Conservation (phyloP, 1,140 invertebrate genomes). For the Reticulitermes speratus region DNA sequence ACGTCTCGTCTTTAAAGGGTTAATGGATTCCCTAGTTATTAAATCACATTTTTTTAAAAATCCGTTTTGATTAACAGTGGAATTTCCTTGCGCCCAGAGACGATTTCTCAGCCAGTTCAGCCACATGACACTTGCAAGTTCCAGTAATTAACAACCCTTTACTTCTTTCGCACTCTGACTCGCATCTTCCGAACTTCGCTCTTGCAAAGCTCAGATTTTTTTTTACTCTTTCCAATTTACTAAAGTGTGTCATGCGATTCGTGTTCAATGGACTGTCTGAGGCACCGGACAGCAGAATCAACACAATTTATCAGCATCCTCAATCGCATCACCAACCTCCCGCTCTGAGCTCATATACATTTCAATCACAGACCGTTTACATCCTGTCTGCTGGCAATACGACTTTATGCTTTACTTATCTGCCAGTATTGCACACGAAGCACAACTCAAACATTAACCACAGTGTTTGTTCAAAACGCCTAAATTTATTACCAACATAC, state of each 20-base stretch:
- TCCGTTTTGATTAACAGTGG: no score
- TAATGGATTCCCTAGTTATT: no score
- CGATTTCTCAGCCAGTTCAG: no score
- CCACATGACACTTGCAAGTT: no score
- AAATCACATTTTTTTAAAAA: no score
- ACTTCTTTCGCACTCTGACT: background rate
- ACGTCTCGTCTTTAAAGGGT: no score
- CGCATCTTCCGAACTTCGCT: background rate
- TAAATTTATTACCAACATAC: no score
- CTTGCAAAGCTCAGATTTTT: background rate
- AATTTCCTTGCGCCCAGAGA: no score
- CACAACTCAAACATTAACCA: no score
- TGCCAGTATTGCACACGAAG: no score
- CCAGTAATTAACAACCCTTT: no score
- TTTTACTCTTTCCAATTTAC: background rate
- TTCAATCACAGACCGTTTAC: background rate
- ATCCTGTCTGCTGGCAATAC: background rate
- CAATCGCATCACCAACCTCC: background rate
- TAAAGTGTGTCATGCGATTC: constrained; percentile 3
- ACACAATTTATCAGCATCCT: background rate
- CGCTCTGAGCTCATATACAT: background rate
- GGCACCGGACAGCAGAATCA: background rate
- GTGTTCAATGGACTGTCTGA: constrained; percentile 15
- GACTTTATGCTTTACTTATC: background rate
- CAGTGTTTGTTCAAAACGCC: no score